Evolutionary conservation across 2,113 vertebrate species (phyloP).

Genomic region (Epinephelus cyanopodus): DNA sequence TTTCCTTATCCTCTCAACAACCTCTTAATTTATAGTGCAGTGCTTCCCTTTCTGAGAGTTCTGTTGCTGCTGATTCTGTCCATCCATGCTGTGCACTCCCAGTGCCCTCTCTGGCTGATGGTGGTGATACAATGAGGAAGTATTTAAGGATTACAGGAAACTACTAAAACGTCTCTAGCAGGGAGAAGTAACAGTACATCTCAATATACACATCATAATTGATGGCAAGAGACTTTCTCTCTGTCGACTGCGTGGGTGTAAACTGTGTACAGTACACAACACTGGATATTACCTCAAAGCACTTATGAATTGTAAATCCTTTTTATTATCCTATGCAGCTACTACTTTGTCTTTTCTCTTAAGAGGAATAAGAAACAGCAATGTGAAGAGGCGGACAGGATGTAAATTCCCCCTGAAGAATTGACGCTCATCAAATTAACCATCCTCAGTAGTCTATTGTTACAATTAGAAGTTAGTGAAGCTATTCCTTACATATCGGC

Average conservation of each 20-base stretch:
- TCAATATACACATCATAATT: neutral
- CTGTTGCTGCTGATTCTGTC: conserved; percentile 28
- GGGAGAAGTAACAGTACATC: neutral
- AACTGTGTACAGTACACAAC: conserved; percentile 1
- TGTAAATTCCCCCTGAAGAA: conserved; percentile 36
- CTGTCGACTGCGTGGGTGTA: conserved; percentile 14
- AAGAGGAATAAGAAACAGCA: conserved; percentile 22
- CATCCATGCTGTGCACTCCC: conserved; percentile 19
- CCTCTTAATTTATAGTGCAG: conserved; percentile 63
- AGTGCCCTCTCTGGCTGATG: conserved; percentile 14
- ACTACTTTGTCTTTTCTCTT: conserved; percentile 20
- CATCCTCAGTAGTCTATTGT: conserved; percentile 55
- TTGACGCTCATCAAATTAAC: conserved; percentile 51
- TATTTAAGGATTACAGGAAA: conserved; percentile 12
- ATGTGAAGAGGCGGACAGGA: conserved; percentile 23
- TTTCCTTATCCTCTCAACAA: conserved; percentile 63
- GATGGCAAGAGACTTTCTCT: neutral
- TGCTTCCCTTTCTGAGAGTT: conserved; percentile 38
- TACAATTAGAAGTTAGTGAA: conserved; percentile 71
- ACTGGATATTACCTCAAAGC: conserved; percentile 19
- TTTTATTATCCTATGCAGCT: conserved; percentile 8
- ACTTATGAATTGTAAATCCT: conserved; percentile 17
- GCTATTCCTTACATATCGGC: conserved; percentile 66
- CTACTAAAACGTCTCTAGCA: conserved; percentile 1
- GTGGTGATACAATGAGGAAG: conserved; percentile 4